Percentiles rank a stretch among this genome's conserved stretches.
Evolutionary conservation across 64 coral and sea anemone genomes (phyloP).

Genomic region (Pocillopora damicornis): DNA sequence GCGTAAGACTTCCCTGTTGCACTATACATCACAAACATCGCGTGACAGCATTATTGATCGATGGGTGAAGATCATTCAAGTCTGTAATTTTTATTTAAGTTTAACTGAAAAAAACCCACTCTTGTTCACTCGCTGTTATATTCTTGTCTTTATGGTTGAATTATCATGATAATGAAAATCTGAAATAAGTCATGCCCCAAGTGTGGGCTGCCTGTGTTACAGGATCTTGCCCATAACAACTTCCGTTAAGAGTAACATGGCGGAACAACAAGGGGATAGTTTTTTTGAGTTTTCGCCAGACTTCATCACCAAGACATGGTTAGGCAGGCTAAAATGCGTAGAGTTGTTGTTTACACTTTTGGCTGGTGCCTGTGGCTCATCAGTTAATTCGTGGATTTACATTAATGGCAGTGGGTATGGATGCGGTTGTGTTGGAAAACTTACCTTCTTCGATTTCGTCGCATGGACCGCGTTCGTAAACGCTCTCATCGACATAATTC

Average conservation of each 20-base stretch:
- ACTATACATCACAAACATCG: too few relatives aligned
- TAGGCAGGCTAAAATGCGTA: constrained; percentile 51
- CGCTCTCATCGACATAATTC: constrained; percentile 71
- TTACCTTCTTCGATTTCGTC: constrained; percentile 73
- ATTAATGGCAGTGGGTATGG: too few relatives aligned
- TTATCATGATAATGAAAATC: too few relatives aligned
- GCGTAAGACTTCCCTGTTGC: too few relatives aligned
- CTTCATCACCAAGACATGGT: constrained; percentile 41
- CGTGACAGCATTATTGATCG: too few relatives aligned
- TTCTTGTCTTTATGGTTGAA: too few relatives aligned
- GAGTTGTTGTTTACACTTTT: constrained; percentile 69
- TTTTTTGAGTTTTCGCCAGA: constrained; percentile 59
- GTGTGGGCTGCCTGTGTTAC: too few relatives aligned
- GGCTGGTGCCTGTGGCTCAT: constrained; percentile 46
- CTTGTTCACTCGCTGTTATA: too few relatives aligned
- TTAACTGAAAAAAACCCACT: too few relatives aligned
- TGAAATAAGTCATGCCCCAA: too few relatives aligned
- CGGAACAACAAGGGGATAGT: constrained; percentile 1
- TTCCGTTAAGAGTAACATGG: not conserved
- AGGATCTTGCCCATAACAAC: not conserved
- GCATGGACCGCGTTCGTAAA: constrained; percentile 85
- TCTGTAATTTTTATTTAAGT: too few relatives aligned
- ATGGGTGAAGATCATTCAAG: too few relatives aligned
- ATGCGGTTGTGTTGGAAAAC: not conserved
- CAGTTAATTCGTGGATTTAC: not conserved